Percentiles rank a stretch among this genome's conserved stretches.
Conservation (phyloP, 2,113 vertebrate genomes). For the Neopipo cinnamomea region DNA sequence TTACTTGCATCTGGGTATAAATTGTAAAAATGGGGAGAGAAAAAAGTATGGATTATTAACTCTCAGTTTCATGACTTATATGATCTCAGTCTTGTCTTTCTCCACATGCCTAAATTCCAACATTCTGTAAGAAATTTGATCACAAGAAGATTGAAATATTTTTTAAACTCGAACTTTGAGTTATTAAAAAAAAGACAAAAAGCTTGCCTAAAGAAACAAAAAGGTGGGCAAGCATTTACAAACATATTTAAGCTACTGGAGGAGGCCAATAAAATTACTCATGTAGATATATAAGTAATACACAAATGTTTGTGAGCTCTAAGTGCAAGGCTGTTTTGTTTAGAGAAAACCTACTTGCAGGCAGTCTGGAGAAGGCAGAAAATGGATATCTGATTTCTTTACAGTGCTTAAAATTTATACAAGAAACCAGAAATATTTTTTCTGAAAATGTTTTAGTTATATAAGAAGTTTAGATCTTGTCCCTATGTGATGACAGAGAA, state of each 20-base stretch:
- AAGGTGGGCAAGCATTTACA: neutral
- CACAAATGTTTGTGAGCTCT: neutral
- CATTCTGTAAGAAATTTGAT: constrained; percentile 52
- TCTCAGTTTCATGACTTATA: constrained; percentile 56
- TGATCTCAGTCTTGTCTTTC: constrained; percentile 52
- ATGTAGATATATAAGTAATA: neutral
- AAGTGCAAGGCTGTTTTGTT: neutral
- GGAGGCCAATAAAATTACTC: neutral
- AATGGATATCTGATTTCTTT: neutral
- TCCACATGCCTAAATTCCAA: constrained; percentile 52
- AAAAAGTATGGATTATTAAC: constrained; percentile 56
- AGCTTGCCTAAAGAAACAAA: neutral
- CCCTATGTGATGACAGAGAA: neutral
- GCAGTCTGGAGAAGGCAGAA: neutral
- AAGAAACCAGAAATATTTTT: neutral
- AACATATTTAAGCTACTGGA: neutral
- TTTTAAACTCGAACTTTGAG: neutral
- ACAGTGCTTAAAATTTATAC: neutral
- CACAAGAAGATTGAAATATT: constrained; percentile 30
- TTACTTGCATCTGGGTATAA: constrained; percentile 57
- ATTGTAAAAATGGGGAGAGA: constrained; percentile 31
- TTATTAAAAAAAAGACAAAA: neutral
- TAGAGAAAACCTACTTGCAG: neutral
- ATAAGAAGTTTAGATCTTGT: neutral
- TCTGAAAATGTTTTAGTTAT: constrained; percentile 6